Evolutionary conservation across 2,113 vertebrate species (phyloP), one percentile per base, ranked within the genome.

Genomic region (Triplophysa rosa): DNA sequence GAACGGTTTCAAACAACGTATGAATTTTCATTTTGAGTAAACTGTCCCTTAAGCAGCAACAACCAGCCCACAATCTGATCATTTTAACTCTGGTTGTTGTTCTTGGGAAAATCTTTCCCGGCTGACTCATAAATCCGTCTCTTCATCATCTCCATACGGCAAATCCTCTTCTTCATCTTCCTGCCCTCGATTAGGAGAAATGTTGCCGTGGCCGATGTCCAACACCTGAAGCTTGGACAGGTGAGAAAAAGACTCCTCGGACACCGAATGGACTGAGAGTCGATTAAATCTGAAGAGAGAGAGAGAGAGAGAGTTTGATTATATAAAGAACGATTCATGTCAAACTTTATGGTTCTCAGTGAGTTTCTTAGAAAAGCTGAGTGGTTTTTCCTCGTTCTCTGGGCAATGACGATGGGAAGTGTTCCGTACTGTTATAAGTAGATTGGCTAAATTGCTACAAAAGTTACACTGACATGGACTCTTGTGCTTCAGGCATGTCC

Each of bases 221-320:
- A 99, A 80, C 42, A 96, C 95, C 84, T 96, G 96, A 73, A 99
- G 90, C 74, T 96, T 91, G 81, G 92, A 90, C 86, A 99, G 93
- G 81, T 92, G 92, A 82, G 94, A 90, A 82, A 99, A 96, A 37
- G 90, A 93, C 37, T 92, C 95, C 81, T 97, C 95, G 26, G 94
- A 94, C 86, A 97, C 92, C 0, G 94, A 89, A 83, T 91, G 92
- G 84, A 92, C 91, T 0, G 95, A 92, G 83, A 99, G 93, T 75
- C 93, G 95, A 87, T 99, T 99, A 87, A 93, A 96, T 90, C 97
- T 99, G 84, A 12, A 47, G 63, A 40, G 47, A 61, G 17, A 58
- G 63, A 40, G 47, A 61, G 17, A 58, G n/a, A 58, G 54, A 58
- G n/a, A 21, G n/a, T 19, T 10, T 1, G 16, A 8, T n/a, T 19